Base-by-base conservation (phyloP, 2,888 invertebrate species). In the Doris montereyensis region DNA sequence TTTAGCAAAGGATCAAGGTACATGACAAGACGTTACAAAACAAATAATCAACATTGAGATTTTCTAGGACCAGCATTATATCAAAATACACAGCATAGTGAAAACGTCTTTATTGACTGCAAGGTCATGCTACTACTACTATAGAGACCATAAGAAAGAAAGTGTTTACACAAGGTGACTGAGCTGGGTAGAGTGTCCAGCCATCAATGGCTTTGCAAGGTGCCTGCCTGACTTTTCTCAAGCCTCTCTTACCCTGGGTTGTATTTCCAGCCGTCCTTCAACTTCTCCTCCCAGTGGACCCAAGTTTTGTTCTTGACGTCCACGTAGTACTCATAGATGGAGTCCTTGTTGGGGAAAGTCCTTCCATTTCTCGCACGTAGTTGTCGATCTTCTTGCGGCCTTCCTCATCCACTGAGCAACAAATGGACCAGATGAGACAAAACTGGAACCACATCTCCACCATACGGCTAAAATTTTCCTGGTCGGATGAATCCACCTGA, bases 251-350 rank as follows among this genome's bases (percentile, higher is more conserved):
- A 95, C 95, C 88, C 93, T 0, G 94, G 91, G 79, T 94, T 94
- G 87, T 93, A 96, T 91, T 93, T 94, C 96, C 96, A 96, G 78
- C 93, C 93, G 75, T 94, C 93, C 0, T 94, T 94, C 83, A 97
- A 92, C 89, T 94, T 95, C 78, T 95, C 95, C 85, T 96, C 96
- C 97, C 97, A 97, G 24, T 94, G 94, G 73, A 94, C 92, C 92
- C 96, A 95, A 80, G 93, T 92, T 34, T 94, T 93, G 82, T 94
- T 93, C 81, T 94, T 92, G 57, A 94, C 93, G 87, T 97, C 96
- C n/a, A 97, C 95, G 89, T 93, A 96, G 91, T 97, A 97, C 90
- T 97, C 97, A 90, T 96, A 97, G 8, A 97, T 94, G 0, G 96
- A 96, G 88, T 96, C 97, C 88, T 95, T 95, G 67, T 96, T 93